Conservation (phyloP, 2,113 vertebrate species). For the Gallinago paraguaiae region DNA sequence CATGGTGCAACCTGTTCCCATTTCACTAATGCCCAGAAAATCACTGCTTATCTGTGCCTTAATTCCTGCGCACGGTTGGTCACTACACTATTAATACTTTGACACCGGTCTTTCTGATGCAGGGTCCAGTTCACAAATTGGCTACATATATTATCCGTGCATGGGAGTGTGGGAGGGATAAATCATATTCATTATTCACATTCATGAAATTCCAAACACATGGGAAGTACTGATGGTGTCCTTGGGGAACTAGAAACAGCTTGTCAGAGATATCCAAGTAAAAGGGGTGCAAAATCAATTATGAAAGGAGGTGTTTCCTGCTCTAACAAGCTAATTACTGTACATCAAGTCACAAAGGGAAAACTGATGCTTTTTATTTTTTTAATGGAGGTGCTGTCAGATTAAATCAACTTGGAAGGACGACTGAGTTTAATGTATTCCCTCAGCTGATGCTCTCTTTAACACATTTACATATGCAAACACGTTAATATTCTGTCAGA, state of each 20-base stretch:
- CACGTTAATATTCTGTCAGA: slow-evolving; percentile 25
- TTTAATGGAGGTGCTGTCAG: slow-evolving; percentile 69
- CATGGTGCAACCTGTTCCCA: not conserved
- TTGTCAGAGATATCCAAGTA: slow-evolving; percentile 72
- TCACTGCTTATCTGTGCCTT: not conserved
- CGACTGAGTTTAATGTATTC: slow-evolving; percentile 48
- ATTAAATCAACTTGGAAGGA: slow-evolving; percentile 62
- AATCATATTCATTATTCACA: slow-evolving; percentile 72
- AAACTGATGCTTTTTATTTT: slow-evolving; percentile 73
- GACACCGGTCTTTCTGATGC: not conserved
- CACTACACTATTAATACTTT: not conserved
- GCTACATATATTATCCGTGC: slow-evolving; percentile 58
- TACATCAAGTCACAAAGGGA: slow-evolving; percentile 71
- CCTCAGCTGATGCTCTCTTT: slow-evolving; percentile 49
- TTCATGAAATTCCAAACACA: slow-evolving; percentile 73
- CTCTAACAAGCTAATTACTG: slow-evolving; percentile 74
- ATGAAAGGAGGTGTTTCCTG: slow-evolving; percentile 74
- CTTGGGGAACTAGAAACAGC: slow-evolving; percentile 70
- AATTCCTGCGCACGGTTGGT: not conserved
- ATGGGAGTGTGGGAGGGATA: slow-evolving; percentile 60
- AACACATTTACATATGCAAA: slow-evolving; percentile 68
- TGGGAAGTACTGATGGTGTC: slow-evolving; percentile 70
- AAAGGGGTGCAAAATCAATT: slow-evolving; percentile 75
- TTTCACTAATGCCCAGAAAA: not conserved
- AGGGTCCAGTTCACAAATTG: slow-evolving; percentile 52